A percentile compares a stretch with the other conserved stretches of the same genome.
phyloP scores from a whole-genome alignment of 2,113 vertebrate species.

The Stictonetta naevosa region DNA sequence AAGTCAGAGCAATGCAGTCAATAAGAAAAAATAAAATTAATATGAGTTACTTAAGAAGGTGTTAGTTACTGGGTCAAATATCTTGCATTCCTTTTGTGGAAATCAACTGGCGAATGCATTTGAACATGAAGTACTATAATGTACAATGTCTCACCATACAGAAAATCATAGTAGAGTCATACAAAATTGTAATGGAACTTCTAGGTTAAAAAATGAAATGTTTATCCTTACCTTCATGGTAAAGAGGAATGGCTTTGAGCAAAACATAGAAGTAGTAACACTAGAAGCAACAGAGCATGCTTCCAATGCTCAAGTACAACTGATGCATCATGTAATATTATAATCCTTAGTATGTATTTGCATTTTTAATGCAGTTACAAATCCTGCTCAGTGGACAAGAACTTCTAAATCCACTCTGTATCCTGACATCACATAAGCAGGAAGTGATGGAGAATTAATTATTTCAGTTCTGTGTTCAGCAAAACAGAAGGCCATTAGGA shows the following conservation, averaged over 20 bases:
- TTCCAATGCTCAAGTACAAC: not conserved
- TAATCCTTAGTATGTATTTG: not conserved
- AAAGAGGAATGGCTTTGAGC: not conserved
- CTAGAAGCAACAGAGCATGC: not conserved
- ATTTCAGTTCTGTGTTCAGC: not conserved
- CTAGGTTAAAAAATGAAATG: not conserved
- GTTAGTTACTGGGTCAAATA: not conserved
- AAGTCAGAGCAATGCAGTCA: not conserved
- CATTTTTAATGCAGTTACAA: not conserved
- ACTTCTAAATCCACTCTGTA: not conserved
- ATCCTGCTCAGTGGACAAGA: not conserved
- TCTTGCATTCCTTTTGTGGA: not conserved
- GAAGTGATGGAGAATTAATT: not conserved
- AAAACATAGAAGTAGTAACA: not conserved
- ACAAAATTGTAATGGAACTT: not conserved
- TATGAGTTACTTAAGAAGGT: not conserved
- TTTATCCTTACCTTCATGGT: accelerated
- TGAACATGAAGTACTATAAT: not conserved
- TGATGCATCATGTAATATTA: not conserved
- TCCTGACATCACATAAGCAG: not conserved
- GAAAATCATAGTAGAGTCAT: not conserved
- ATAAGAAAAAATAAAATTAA: not conserved
- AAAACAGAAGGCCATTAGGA: not conserved
- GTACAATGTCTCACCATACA: not conserved
- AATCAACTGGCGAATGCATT: not conserved